Evolutionary conservation across 2,113 vertebrate genomes (phyloP), one percentile per base, ranked within the genome.

Genomic region (Capra hircus): DNA sequence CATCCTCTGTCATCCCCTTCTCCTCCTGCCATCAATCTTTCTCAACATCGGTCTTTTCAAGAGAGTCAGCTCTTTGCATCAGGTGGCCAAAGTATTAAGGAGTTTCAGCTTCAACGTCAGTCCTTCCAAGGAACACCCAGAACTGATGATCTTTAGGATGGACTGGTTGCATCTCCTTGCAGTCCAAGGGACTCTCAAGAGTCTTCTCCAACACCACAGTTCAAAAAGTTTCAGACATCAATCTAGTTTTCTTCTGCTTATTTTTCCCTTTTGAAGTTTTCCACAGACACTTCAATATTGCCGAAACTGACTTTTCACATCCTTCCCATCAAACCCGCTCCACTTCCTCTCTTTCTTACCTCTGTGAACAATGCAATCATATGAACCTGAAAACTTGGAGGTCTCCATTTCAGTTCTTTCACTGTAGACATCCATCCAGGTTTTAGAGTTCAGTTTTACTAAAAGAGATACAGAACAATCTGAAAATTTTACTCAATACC

Each of bases 401-500:
- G 1, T 40, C 50, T 71, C 87, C 21, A 17, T 45, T 88, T 95
- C 12, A 30, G 90, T 85, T 33, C 19, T 96, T 84, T 52, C 7
- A 16, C 23, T 71, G 17, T 4, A 62, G 10, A 45, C 11, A 74
- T 36, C 12, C 45, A 62, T 36, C 12, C 45, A 62, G 33, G 5
- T 11, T 55, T 43, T 52, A 25, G 71, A 90, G 21, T 27, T 84
- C 40, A 74, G 7, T 92, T 91, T 89, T 78, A 50, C 10, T 52
- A 13, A 87, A 93, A 92, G 36, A 60, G 43, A 71, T 52, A 33
- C 5, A 89, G 40, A 93, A 95, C 67, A 10, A 50, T 28, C 10
- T 88, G 30, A 90, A 78, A 28, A 91, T 91, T 93, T 95, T 90
- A 55, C 71, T 88, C 28, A 77, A 23, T 48, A 43, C 9, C 0